Conservation (phyloP, 2,113 vertebrate species). For the Apodemus speciosus region DNA sequence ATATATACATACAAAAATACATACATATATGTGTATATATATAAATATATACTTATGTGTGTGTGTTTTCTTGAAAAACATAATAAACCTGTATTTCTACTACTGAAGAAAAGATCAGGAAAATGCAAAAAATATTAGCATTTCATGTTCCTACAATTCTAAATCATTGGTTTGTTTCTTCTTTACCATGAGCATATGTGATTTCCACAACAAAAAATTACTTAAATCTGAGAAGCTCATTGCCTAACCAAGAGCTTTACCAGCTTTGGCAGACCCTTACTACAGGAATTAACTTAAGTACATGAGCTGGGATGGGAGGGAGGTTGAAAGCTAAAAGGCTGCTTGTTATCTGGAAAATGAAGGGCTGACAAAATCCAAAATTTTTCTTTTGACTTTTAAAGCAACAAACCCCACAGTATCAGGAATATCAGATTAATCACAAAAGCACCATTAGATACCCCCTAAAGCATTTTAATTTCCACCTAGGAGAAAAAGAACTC, state of each 20-base stretch:
- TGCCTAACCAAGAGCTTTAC: not conserved
- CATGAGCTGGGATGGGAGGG: not conserved
- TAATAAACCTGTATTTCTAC: not conserved
- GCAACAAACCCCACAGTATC: not conserved
- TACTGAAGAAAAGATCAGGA: not conserved
- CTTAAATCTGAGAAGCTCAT: not conserved
- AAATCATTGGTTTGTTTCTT: not conserved
- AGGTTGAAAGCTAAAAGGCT: not conserved
- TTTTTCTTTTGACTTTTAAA: not conserved
- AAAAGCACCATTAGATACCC: not conserved
- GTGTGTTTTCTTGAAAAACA: not conserved
- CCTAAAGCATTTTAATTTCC: not conserved
- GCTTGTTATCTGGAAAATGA: conserved; percentile 8
- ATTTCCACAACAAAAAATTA: conserved; percentile 33
- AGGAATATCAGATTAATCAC: not conserved
- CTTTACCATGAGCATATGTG: not conserved
- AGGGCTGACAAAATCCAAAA: not conserved
- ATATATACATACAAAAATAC: not conserved
- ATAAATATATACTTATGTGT: too few relatives aligned
- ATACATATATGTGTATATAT: too few relatives aligned
- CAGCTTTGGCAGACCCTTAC: not conserved
- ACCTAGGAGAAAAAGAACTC: not conserved
- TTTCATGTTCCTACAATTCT: not conserved
- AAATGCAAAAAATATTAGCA: not conserved
- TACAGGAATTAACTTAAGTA: not conserved